These are phyloP conservation scores for Neostethus bicornis DNA, from an alignment of 2,797 vertebrate genomes.

Conservation along the genomic window DNA sequence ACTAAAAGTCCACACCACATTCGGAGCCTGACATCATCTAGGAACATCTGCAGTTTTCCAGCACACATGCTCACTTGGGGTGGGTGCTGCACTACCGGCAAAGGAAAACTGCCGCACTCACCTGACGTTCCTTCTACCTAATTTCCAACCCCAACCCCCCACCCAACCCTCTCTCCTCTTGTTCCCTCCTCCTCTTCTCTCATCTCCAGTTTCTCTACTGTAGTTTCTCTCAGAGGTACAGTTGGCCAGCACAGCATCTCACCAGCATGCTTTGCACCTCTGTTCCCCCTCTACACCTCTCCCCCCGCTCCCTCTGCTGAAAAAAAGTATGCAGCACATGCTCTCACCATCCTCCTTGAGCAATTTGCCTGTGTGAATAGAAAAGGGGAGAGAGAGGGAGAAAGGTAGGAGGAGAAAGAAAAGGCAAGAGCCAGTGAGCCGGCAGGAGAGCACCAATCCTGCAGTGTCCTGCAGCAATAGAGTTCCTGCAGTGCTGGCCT, in stretches of 20 bases:
- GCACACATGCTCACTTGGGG: slow-evolving; percentile 63
- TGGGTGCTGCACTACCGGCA: slow-evolving; percentile 72
- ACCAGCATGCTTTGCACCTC: slow-evolving; percentile 72
- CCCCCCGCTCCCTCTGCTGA: slow-evolving; percentile 11
- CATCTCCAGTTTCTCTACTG: slow-evolving; percentile 69
- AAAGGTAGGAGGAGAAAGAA: slow-evolving; percentile 20
- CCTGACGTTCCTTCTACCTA: slow-evolving; percentile 80
- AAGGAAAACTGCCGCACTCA: slow-evolving; percentile 84
- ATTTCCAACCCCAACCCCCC: slow-evolving; percentile 58
- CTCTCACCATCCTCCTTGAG: slow-evolving; percentile 74
- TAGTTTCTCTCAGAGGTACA: slow-evolving; percentile 70
- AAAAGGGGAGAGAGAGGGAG: slow-evolving; percentile 37
- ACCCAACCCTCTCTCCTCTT: slow-evolving; percentile 39
- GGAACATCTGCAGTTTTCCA: slow-evolving; percentile 81
- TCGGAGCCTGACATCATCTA: slow-evolving; percentile 77
- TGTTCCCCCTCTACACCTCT: slow-evolving; percentile 27
- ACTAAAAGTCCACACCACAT: slow-evolving; percentile 59
- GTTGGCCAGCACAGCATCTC: slow-evolving; percentile 64
- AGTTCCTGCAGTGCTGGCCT: slow-evolving; percentile 80
- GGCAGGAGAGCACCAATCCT: slow-evolving; percentile 74
- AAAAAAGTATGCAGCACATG: slow-evolving; percentile 80
- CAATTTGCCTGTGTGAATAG: slow-evolving; percentile 74
- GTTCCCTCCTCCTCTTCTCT: slow-evolving; percentile 51
- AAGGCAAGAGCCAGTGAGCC: slow-evolving; percentile 52
- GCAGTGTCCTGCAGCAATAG: slow-evolving; percentile 84